These are phyloP conservation scores for Ditylenchus dipsaci DNA, from an alignment of 1,140 invertebrate genomes.

Conservation along the genomic window DNA sequence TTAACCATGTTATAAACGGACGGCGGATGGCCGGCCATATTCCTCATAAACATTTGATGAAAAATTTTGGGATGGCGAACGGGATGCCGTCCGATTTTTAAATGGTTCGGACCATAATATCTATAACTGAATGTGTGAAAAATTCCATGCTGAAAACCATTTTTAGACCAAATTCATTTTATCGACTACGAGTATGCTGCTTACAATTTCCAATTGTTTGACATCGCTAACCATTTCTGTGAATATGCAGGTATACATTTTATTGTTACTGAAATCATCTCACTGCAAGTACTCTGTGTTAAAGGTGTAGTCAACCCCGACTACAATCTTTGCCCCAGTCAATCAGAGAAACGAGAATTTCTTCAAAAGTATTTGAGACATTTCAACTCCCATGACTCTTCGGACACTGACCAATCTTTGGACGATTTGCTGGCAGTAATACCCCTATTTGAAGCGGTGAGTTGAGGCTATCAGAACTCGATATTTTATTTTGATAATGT, in stretches of 20 bases:
- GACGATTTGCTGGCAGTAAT: slow-evolving; percentile 16
- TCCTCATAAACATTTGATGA: no score
- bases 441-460: slow-evolving; percentile 45
- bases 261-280: background rate
- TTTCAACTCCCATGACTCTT: slow-evolving; percentile 1
- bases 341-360: slow-evolving; percentile 41
- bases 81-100: no score
- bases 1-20: no score
- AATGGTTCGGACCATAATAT: no score
- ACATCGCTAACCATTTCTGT: slow-evolving; percentile 95
- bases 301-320: slow-evolving; percentile 60
- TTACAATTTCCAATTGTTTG: slow-evolving; percentile 88
- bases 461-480: no score
- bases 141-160: no score
- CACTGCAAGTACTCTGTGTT: slow-evolving; percentile 10
- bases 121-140: no score
- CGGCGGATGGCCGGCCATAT: no score
- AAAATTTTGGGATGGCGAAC: no score
- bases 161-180: slow-evolving; percentile 70
- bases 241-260: slow-evolving; percentile 79
- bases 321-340: slow-evolving; percentile 33
- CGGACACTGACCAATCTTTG: slow-evolving; percentile 24
- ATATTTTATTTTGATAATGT: no score
- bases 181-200: slow-evolving; percentile 96
- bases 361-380: slow-evolving; percentile 38